These are phyloP conservation scores for Eurystomus gularis DNA, from an alignment of 2,113 vertebrate genomes.

Conservation along the genomic window DNA sequence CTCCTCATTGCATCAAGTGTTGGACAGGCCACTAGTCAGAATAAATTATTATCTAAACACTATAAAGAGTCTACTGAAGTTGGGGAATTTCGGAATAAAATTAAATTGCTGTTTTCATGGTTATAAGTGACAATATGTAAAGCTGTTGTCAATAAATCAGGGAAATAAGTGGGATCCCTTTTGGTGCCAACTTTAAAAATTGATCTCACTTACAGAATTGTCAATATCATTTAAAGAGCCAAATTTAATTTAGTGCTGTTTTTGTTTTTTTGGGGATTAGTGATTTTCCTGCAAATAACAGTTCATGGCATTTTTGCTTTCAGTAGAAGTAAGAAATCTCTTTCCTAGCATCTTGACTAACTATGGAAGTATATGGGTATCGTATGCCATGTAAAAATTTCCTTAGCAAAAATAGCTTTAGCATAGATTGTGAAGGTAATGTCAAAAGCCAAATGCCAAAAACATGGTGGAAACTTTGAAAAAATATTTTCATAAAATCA, in stretches of 20 bases:
- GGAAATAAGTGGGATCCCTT: constrained; percentile 60
- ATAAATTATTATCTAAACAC: constrained; percentile 74
- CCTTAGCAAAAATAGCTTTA: not conserved
- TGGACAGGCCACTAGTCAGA: constrained; percentile 62
- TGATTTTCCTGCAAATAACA: not conserved
- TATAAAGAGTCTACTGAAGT: constrained; percentile 62
- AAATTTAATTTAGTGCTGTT: constrained; percentile 52
- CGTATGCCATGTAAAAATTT: not conserved
- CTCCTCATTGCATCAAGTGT: constrained; percentile 55
- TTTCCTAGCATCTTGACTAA: not conserved
- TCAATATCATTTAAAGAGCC: constrained; percentile 62
- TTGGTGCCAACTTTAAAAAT: constrained; percentile 73
- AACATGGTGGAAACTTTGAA: not conserved
- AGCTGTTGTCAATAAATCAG: constrained; percentile 74
- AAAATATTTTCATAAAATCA: not conserved
- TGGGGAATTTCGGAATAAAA: constrained; percentile 68
- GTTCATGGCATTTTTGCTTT: not conserved
- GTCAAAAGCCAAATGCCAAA: not conserved
- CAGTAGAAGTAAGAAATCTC: not conserved
- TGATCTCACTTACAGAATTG: constrained; percentile 64
- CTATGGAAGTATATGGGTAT: not conserved
- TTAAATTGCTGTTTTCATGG: constrained; percentile 74
- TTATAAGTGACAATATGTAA: constrained; percentile 62
- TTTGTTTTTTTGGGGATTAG: constrained; percentile 8
- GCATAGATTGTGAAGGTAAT: not conserved